Evolutionary conservation across 2,797 vertebrate species (phyloP).

Genomic region (Menidia menidia): DNA sequence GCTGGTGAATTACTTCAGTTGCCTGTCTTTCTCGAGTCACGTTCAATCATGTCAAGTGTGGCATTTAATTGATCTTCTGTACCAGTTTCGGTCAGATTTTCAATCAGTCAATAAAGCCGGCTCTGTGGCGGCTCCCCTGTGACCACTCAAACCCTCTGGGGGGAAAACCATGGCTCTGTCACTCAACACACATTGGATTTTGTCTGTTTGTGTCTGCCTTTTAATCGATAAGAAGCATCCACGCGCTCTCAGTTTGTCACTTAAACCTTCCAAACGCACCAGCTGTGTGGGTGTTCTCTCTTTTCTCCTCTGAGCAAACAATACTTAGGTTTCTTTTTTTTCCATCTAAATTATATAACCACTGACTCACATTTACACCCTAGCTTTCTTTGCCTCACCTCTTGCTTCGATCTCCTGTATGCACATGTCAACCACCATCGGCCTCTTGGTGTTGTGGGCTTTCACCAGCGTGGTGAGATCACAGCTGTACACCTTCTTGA

Average conservation of each 20-base stretch:
- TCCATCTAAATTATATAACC: constrained; percentile 33
- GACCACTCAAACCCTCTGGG: background rate
- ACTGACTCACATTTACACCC: constrained; percentile 7
- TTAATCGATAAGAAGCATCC: constrained; percentile 4
- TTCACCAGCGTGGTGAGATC: constrained; percentile 98
- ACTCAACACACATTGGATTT: background rate
- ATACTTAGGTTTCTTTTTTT: constrained; percentile 8
- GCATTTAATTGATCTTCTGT: constrained; percentile 40
- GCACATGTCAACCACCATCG: constrained; percentile 99
- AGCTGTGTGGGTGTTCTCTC: constrained; percentile 24
- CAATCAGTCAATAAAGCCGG: constrained; percentile 41
- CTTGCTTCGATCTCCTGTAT: constrained; percentile 96
- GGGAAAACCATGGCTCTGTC: background rate
- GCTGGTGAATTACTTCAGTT: background rate
- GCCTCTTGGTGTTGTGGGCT: constrained; percentile 95
- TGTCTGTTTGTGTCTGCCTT: constrained; percentile 7
- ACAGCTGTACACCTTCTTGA: constrained; percentile 99
- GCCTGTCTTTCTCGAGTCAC: constrained; percentile 29
- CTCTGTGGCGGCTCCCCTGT: constrained; percentile 23
- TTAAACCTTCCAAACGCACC: background rate
- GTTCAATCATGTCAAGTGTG: constrained; percentile 44
- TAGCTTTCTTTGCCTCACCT: constrained; percentile 83
- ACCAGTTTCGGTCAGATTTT: constrained; percentile 31
- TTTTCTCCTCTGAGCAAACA: constrained; percentile 1
- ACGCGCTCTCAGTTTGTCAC: background rate